A percentile compares a stretch with the other conserved stretches of the same genome.
These are phyloP conservation scores for Hybognathus amarus DNA, from an alignment of 2,797 vertebrate genomes.

Conservation along the genomic window DNA sequence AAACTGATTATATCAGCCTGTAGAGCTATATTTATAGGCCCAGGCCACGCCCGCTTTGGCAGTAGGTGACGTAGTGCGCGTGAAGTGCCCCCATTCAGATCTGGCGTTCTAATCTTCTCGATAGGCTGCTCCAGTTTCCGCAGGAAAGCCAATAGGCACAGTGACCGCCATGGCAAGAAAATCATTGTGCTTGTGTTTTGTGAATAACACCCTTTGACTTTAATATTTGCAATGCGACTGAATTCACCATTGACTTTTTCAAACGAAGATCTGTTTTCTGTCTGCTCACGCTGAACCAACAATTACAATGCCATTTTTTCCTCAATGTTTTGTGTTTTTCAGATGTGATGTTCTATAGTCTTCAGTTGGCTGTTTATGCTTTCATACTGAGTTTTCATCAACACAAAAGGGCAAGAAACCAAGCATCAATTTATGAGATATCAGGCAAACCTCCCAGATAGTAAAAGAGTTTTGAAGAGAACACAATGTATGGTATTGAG, in stretches of 20 bases:
- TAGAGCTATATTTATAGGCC: too few relatives aligned
- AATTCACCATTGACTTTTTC: conserved; percentile 27
- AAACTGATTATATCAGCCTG: too few relatives aligned
- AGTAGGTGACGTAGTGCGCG: too few relatives aligned
- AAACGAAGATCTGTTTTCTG: conserved; percentile 9
- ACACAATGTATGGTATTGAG: conserved; percentile 14
- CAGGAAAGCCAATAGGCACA: too few relatives aligned
- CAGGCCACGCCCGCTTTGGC: too few relatives aligned
- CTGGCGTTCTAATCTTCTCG: too few relatives aligned
- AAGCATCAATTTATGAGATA: background rate
- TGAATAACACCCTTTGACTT: conserved; percentile 22
- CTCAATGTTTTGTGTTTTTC: background rate
- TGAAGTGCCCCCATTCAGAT: too few relatives aligned
- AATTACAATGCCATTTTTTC: conserved; percentile 11
- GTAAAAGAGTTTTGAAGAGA: conserved; percentile 7
- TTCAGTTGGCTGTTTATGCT: conserved; percentile 11
- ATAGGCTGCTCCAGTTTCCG: too few relatives aligned
- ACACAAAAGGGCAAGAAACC: conserved; percentile 5
- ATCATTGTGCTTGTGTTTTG: background rate
- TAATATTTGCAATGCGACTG: background rate
- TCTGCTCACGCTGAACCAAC: background rate
- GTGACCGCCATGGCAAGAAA: background rate
- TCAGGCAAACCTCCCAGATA: background rate
- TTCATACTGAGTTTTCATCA: background rate
- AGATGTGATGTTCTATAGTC: background rate